Evolutionary conservation across 1,140 invertebrate genomes (phyloP).

Genomic region (Penaeus indicus): DNA sequence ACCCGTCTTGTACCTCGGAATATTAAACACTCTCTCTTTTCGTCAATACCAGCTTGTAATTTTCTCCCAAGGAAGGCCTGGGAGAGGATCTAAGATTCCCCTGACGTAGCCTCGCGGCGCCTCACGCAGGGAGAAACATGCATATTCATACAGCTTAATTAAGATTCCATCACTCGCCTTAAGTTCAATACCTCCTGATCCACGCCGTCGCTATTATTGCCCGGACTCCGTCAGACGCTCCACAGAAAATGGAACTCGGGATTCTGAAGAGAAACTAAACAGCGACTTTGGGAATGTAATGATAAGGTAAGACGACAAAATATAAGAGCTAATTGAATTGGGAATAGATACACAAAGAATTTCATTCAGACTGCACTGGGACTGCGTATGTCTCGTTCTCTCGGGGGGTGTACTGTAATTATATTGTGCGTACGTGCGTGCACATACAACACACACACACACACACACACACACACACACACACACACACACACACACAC

Average conservation of each 20-base stretch:
- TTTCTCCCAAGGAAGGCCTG: slow-evolving; percentile 12
- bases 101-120: not conserved
- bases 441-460: too few relatives aligned
- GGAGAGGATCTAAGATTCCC: not conserved
- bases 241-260: slow-evolving; percentile 6
- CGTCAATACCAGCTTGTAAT: slow-evolving; percentile 27
- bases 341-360: too few relatives aligned
- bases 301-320: too few relatives aligned
- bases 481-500: too few relatives aligned
- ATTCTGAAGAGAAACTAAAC: too few relatives aligned
- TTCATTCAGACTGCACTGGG: too few relatives aligned
- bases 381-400: too few relatives aligned
- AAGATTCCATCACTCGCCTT: slow-evolving; percentile 61
- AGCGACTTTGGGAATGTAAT: too few relatives aligned
- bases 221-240: not conserved
- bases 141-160: slow-evolving; percentile 64
- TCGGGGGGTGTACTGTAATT: too few relatives aligned
- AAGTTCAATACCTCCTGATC: slow-evolving; percentile 62
- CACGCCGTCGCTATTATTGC: slow-evolving; percentile 51
- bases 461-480: too few relatives aligned
- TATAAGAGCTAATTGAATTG: too few relatives aligned
- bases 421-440: too few relatives aligned
- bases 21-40: slow-evolving; percentile 1
- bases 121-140: slow-evolving; percentile 52
- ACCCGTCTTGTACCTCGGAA: not conserved